A percentile compares a stretch with the other conserved stretches of the same genome.
phyloP scores from a whole-genome alignment of 2,113 vertebrate species.

The Halcyon senegalensis region DNA sequence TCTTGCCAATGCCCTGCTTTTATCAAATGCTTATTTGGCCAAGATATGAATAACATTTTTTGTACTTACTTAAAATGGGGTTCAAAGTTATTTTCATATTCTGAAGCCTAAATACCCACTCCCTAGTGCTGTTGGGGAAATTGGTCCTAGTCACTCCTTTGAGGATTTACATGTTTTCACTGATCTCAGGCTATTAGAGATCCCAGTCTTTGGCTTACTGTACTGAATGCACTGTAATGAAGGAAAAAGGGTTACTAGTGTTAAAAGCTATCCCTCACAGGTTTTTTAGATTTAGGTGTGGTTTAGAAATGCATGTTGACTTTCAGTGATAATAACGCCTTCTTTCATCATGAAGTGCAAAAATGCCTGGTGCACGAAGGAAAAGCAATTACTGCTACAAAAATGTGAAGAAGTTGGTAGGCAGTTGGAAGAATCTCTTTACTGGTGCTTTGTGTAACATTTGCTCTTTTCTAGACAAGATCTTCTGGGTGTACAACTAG shows the following conservation, averaged over 20 bases:
- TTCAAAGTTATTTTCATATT: neutral
- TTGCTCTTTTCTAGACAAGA: neutral
- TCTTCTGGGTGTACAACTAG: neutral
- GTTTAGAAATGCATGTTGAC: neutral
- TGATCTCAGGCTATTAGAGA: neutral
- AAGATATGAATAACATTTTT: neutral
- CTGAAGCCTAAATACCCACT: neutral
- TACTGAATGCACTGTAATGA: neutral
- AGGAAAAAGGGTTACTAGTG: neutral
- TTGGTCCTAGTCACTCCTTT: neutral
- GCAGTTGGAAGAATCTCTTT: neutral
- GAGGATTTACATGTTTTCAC: neutral
- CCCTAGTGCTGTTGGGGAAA: neutral
- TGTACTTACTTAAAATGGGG: neutral
- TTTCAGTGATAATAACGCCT: neutral
- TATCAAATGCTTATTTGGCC: neutral
- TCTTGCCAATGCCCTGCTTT: neutral
- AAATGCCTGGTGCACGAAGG: neutral
- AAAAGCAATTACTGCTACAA: neutral
- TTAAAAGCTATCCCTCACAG: neutral
- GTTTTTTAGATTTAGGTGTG: neutral
- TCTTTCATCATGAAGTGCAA: neutral
- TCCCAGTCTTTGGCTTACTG: neutral
- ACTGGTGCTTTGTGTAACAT: neutral
- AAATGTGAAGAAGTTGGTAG: neutral